Percentiles rank a stretch among this genome's conserved stretches.
These are phyloP conservation scores for Cheilosia soror DNA, from an alignment of 2,888 invertebrate species.

Conservation along the genomic window DNA sequence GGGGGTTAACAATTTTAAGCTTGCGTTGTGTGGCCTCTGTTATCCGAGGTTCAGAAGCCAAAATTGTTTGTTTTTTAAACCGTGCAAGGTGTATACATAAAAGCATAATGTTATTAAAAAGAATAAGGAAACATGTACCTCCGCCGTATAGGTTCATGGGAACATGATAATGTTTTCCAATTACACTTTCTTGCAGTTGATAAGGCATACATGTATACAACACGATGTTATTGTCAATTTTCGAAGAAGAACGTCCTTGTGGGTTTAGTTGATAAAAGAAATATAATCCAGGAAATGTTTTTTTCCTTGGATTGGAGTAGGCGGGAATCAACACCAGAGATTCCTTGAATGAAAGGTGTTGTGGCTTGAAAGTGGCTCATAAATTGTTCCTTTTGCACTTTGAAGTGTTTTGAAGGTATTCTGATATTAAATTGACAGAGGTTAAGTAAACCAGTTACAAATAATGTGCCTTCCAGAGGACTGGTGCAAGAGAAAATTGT, in stretches of 20 bases:
- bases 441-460: too few relatives aligned
- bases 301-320: too few relatives aligned
- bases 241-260: neutral
- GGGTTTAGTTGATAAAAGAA: neutral
- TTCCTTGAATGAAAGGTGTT: too few relatives aligned
- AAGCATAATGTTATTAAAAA: constrained; percentile 22
- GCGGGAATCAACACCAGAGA: too few relatives aligned
- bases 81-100: neutral
- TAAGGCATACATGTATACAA: neutral
- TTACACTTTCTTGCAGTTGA: constrained; percentile 31
- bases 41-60: constrained; percentile 26
- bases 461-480: too few relatives aligned
- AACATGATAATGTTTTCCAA: constrained; percentile 26
- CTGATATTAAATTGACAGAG: too few relatives aligned
- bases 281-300: too few relatives aligned
- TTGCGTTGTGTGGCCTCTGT: constrained; percentile 25
- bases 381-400: too few relatives aligned
- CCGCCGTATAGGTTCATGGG: neutral
- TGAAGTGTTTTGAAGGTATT: too few relatives aligned
- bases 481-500: too few relatives aligned
- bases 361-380: too few relatives aligned
- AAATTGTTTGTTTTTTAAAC: constrained; percentile 25
- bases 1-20: constrained; percentile 26
- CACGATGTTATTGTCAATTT: neutral
- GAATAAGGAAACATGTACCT: constrained; percentile 1